Conservation (phyloP, 2,888 invertebrate species). For the Dasypogon diadema region DNA sequence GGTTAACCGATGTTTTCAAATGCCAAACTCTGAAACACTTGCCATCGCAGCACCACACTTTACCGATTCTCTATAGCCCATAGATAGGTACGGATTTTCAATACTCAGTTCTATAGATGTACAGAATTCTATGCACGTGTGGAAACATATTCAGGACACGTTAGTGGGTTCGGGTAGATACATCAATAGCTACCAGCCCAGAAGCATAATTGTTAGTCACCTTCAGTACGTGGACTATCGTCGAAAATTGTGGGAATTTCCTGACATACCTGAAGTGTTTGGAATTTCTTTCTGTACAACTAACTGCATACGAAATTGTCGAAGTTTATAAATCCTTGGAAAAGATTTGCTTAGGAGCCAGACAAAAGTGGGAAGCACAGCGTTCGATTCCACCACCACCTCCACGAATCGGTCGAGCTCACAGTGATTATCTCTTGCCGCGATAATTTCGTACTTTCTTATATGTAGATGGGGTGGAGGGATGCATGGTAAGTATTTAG, state of each 20-base stretch:
- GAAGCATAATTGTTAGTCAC: constrained; percentile 1
- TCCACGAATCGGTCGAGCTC: too few species aligned
- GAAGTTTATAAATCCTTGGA: too few species aligned
- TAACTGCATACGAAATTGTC: not conserved
- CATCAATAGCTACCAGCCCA: constrained; percentile 9
- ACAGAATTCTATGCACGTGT: constrained; percentile 7
- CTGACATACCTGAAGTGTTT: constrained; percentile 18
- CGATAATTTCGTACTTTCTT: not conserved
- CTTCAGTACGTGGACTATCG: constrained; percentile 26
- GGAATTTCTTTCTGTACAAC: constrained; percentile 8
- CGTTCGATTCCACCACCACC: too few species aligned
- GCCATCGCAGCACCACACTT: not conserved
- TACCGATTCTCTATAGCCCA: constrained; percentile 3
- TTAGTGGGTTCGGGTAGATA: not conserved
- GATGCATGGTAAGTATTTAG: not conserved
- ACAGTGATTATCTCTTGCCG: not conserved
- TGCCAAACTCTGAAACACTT: constrained; percentile 43
- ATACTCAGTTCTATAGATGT: constrained; percentile 43
- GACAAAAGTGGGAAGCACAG: too few species aligned
- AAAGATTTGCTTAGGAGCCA: too few species aligned
- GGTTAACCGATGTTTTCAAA: constrained; percentile 53
- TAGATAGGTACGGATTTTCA: constrained; percentile 29
- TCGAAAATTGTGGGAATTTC: constrained; percentile 7
- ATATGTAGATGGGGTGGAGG: too few species aligned
- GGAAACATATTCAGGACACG: constrained; percentile 28